Base-by-base conservation (phyloP, 2,797 vertebrate species). In the Crotalus adamanteus region DNA sequence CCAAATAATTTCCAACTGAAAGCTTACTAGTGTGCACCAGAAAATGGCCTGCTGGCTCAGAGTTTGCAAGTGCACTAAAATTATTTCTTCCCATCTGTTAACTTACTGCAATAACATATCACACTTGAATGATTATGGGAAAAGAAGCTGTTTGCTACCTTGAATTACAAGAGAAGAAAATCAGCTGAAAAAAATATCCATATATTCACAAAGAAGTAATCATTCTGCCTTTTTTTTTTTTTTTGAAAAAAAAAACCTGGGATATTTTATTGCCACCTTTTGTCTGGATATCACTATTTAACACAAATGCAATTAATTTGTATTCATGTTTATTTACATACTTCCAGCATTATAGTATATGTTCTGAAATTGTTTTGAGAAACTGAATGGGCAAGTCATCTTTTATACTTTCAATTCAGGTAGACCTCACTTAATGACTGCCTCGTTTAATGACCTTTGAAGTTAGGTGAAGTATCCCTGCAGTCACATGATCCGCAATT, bases 71-170 rank as follows among this genome's bases (percentile, higher is more conserved):
- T n/a, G 6, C 57, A 91, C 56, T 92, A 83, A 91, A 60, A 93
- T 95, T 93, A 94, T 91, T 83, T 92, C 90, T 91, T 88, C 59
- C 95, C 94, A 93, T 94, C 95, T 96, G 94, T 92, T 94, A 95
- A 96, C 65, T 93, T 22, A 91, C 87, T 90, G 16, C 95, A 96
- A 85, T 92, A 91, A 47, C 7, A 94, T n/a, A 95, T 89, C 89
- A 83, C 90, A 95, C 90, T 86, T 93, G 69, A 88, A 95, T 78
- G 37, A 86, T 91, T 92, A 91, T 94, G 90, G 73, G 95, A 96
- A 96, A 78, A 94, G 86, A 55, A 95, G 59, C 2, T 94, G 90
- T 86, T 57, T 83, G 90, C 78, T 37, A 94, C 37, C 89, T 93
- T 78, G 94, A 22, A 31, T 2, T 86, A 86, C 0, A 59, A 28